Conservation (phyloP, 2,113 vertebrate genomes). For the Zeus faber region DNA sequence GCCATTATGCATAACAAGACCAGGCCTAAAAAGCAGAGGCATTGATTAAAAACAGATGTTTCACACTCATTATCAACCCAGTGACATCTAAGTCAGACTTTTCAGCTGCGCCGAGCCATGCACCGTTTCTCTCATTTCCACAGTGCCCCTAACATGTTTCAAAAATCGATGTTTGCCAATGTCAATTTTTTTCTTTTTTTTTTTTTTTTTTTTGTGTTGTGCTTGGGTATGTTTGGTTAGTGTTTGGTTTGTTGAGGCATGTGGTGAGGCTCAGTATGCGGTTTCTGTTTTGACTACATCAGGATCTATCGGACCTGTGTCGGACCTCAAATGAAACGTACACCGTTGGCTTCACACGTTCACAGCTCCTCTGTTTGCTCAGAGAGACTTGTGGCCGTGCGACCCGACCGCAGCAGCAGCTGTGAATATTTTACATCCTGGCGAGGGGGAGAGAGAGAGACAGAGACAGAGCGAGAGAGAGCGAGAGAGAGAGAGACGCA, state of each 20-base stretch:
- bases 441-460: constrained; percentile 40
- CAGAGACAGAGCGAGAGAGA: background rate
- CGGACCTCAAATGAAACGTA: constrained; percentile 75
- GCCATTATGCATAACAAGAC: constrained; percentile 52
- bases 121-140: constrained; percentile 49
- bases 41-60: constrained; percentile 69
- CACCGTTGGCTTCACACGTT: constrained; percentile 74
- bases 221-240: constrained; percentile 62
- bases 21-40: constrained; percentile 28
- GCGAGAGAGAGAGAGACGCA: background rate
- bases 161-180: constrained; percentile 50
- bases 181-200: constrained; percentile 25
- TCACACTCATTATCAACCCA: constrained; percentile 53
- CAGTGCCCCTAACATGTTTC: constrained; percentile 40
- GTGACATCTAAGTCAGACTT: constrained; percentile 47
- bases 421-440: constrained; percentile 76
- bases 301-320: constrained; percentile 66
- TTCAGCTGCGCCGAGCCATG: constrained; percentile 37
- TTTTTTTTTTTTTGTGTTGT: constrained; percentile 41
- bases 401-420: constrained; percentile 77
- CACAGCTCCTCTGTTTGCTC: constrained; percentile 74
- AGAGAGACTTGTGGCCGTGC: constrained; percentile 70
- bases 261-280: constrained; percentile 66
- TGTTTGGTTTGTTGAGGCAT: constrained; percentile 72
- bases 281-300: constrained; percentile 73